A percentile compares a stretch with the other conserved stretches of the same genome.
Evolutionary conservation across 2,113 vertebrate species (phyloP).

Genomic region (Chionodraco myersi): DNA sequence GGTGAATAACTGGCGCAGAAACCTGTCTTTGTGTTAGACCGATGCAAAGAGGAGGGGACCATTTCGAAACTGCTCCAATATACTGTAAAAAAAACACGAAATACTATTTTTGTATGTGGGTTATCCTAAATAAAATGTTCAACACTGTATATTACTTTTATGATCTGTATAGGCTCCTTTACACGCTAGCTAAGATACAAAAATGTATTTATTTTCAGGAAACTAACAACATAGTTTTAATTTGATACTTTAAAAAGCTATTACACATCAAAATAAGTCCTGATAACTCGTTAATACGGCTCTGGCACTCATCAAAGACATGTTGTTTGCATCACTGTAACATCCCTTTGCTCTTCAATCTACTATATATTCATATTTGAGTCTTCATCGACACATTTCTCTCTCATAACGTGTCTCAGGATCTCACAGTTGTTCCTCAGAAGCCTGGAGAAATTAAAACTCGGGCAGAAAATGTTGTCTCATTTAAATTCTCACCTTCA

Average conservation of each 20-base stretch:
- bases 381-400: not conserved
- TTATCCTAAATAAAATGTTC: not conserved
- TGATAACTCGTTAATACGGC: not conserved
- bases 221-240: not conserved
- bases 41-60: not conserved
- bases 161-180: too few relatives aligned
- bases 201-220: too few relatives aligned
- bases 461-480: slow-evolving; percentile 49
- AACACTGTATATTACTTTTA: not conserved
- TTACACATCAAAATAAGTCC: not conserved
- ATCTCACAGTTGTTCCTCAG: not conserved
- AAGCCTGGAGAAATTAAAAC: slow-evolving; percentile 52
- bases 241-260: not conserved
- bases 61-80: not conserved
- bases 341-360: not conserved
- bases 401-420: not conserved
- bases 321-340: not conserved
- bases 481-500: slow-evolving; percentile 76
- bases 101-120: too few relatives aligned
- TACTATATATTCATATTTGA: slow-evolving; percentile 3
- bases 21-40: not conserved
- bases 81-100: not conserved
- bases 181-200: too few relatives aligned
- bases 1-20: not conserved
- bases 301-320: not conserved